Evolutionary conservation across 2,113 vertebrate genomes (phyloP).

Genomic region (Microtus oregoni): DNA sequence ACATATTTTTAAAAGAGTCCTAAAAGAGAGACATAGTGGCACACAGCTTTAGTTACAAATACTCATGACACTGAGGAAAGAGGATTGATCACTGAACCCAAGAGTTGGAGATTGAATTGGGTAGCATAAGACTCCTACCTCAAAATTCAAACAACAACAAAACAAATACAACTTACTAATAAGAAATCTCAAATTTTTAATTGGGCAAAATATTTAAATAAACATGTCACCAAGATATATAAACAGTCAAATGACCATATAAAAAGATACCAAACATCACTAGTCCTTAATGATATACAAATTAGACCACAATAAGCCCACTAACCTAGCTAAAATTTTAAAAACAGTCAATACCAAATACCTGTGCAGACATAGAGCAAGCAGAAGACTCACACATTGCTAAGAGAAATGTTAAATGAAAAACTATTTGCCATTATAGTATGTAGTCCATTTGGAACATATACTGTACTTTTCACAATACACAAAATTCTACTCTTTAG

Average conservation of each 20-base stretch:
- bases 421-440: not conserved
- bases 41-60: not conserved
- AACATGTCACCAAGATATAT: slow-evolving; percentile 20
- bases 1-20: not conserved
- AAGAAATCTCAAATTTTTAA: slow-evolving; percentile 4
- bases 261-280: not conserved
- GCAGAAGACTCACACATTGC: not conserved
- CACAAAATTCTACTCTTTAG: not conserved
- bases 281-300: not conserved
- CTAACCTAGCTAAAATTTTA: not conserved
- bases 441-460: slow-evolving; percentile 27
- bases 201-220: not conserved
- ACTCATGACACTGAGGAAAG: not conserved
- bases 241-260: slow-evolving; percentile 2
- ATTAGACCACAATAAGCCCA: not conserved
- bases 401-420: not conserved
- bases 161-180: slow-evolving; percentile 8
- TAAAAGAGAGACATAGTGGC: not conserved
- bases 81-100: not conserved
- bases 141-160: not conserved
- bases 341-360: slow-evolving; percentile 34
- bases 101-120: not conserved
- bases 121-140: not conserved
- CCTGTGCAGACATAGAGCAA: not conserved
- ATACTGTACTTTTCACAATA: not conserved